Evolutionary conservation across 1,140 invertebrate genomes (phyloP), one percentile per base, ranked within the genome.

Genomic region (Panagrolaimus sp.): DNA sequence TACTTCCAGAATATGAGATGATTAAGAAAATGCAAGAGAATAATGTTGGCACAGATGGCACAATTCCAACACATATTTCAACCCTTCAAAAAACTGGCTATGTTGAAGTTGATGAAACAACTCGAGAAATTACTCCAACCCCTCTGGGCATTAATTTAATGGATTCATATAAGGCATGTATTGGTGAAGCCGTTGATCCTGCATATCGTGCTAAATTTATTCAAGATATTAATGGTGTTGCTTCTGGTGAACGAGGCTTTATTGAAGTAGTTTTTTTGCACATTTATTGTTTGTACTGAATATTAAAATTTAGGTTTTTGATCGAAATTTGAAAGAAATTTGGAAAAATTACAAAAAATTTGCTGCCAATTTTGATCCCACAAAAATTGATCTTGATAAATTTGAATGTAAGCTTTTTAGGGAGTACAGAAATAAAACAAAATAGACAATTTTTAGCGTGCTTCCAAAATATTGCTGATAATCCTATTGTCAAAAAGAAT

Each of bases 1-100:
- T 97, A 84, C 87, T 99, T 53, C 96, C 94, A 0, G 96, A 99
- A 85, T 88, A 92, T 9, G 95, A 99, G 86, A 86, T 98, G 16
- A 98, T 98, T 76, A 90, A 92, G 0, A 85, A 98, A 5, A 97
- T 97, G 94, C 96, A 98, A 85, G 94, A 97, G 83, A 93, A 98
- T 84, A 94, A 94, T 0, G 98, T 98, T 73, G 96, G 95, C 3
- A 97, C 94, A 0, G 95, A 98, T 85, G 95, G 95, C 45, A 96
- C 92, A 0, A 98, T 98, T 76, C 93, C 96, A 0, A 93, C 97
- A 14, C 96, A 99, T 82, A 98, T 98, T 74, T 97, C 98, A 82
- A 99, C 97, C 81, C 97, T 99, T 70, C 93, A 91, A 76, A 91
- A 93, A 84, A 85, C 96, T 67, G 97, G 97, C 86, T 99, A 98